Conservation (phyloP, 2,113 vertebrate species). For the Cyprinus carpio region DNA sequence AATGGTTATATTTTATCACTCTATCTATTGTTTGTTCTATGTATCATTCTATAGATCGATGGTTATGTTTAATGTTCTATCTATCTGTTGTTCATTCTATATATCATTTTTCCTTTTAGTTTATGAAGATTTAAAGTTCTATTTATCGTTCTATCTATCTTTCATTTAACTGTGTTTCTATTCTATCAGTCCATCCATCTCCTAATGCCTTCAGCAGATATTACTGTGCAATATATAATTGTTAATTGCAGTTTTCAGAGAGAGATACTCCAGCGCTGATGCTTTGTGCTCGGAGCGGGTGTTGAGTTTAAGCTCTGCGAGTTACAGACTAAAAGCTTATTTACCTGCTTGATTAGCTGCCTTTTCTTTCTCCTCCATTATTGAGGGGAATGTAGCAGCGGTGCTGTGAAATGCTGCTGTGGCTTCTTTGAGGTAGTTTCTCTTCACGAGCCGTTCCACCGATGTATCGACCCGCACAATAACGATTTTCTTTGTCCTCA, state of each 20-base stretch:
- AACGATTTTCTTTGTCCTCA: conserved; percentile 53
- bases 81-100: neutral
- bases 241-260: conserved; percentile 22
- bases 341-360: conserved; percentile 39
- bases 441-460: conserved; percentile 35
- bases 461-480: conserved; percentile 45
- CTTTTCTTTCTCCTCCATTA: conserved; percentile 40
- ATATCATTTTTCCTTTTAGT: neutral
- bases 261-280: neutral
- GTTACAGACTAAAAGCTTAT: conserved; percentile 42
- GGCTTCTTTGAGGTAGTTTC: conserved; percentile 44
- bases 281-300: conserved; percentile 24
- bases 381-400: conserved; percentile 1
- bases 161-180: neutral
- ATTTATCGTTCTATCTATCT: neutral
- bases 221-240: neutral
- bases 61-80: neutral
- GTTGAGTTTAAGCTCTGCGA: conserved; percentile 15
- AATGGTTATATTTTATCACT: too few species aligned
- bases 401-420: conserved; percentile 26
- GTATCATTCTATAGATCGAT: neutral
- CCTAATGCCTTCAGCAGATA: neutral
- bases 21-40: neutral
- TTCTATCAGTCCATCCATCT: neutral
- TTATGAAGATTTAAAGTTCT: too few species aligned